A percentile compares a stretch with the other conserved stretches of the same genome.
These are phyloP conservation scores for Procambarus virginalis DNA, from an alignment of 1,140 invertebrate genomes.

Conservation along the genomic window DNA sequence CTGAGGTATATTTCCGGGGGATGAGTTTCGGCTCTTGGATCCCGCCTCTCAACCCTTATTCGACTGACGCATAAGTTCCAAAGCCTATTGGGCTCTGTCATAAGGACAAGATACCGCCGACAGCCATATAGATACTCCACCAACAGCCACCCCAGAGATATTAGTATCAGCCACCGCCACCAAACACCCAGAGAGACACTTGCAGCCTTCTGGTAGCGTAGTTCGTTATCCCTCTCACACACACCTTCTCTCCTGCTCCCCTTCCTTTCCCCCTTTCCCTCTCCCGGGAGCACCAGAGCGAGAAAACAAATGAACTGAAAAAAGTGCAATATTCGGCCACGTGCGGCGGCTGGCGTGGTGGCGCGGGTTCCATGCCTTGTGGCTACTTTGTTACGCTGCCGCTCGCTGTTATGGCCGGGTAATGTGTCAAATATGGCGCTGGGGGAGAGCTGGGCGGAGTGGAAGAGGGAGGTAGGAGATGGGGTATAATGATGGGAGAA, in stretches of 20 bases:
- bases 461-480: not conserved
- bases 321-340: slow-evolving; percentile 20
- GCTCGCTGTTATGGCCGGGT: not conserved
- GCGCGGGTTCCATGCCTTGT: not conserved
- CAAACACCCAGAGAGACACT: too few species aligned
- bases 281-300: not conserved
- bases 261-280: not conserved
- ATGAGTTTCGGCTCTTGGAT: too few species aligned
- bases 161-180: too few species aligned
- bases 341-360: not conserved
- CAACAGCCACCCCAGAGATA: too few species aligned
- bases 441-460: not conserved
- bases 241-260: not conserved
- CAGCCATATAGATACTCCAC: too few species aligned
- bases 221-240: too few species aligned
- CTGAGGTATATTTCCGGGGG: too few species aligned
- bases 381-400: not conserved
- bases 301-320: slow-evolving; percentile 33
- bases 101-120: too few species aligned
- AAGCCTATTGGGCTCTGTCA: too few species aligned
- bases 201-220: too few species aligned
- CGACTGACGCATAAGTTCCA: too few species aligned
- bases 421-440: slow-evolving; percentile 6
- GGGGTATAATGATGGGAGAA: not conserved
- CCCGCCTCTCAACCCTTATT: too few species aligned